These are phyloP conservation scores for Rattus rattus DNA, from an alignment of 2,113 vertebrate species.

Conservation along the genomic window DNA sequence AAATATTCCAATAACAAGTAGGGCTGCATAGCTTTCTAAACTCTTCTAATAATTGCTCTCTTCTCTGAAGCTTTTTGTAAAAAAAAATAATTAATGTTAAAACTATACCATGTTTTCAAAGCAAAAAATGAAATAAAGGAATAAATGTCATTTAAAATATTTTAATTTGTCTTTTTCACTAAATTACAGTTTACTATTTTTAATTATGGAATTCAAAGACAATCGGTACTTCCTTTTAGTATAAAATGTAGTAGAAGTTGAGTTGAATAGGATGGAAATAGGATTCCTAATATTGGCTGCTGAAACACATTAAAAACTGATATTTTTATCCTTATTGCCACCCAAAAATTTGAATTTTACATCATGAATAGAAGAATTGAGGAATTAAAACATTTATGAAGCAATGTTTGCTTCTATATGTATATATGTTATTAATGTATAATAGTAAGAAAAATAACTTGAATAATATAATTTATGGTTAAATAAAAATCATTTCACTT, in stretches of 20 bases:
- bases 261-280: not conserved
- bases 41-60: not conserved
- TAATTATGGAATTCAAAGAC: not conserved
- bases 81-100: not conserved
- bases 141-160: not conserved
- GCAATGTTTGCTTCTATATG: not conserved
- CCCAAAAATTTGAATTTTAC: not conserved
- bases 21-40: not conserved
- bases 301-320: not conserved
- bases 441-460: not conserved
- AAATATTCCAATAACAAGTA: not conserved
- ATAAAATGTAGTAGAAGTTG: not conserved
- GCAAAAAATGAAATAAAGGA: not conserved
- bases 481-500: not conserved
- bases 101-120: not conserved
- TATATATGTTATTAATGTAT: not conserved
- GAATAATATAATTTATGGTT: not conserved
- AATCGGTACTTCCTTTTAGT: not conserved
- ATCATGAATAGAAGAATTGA: not conserved
- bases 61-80: not conserved
- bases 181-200: not conserved
- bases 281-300: not conserved
- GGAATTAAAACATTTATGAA: not conserved
- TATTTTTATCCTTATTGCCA: not conserved
- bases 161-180: not conserved